Percentiles rank a stretch among this genome's conserved stretches.
These are phyloP conservation scores for Apomyelois bistriatella DNA, from an alignment of 2,888 invertebrate species.

Conservation along the genomic window DNA sequence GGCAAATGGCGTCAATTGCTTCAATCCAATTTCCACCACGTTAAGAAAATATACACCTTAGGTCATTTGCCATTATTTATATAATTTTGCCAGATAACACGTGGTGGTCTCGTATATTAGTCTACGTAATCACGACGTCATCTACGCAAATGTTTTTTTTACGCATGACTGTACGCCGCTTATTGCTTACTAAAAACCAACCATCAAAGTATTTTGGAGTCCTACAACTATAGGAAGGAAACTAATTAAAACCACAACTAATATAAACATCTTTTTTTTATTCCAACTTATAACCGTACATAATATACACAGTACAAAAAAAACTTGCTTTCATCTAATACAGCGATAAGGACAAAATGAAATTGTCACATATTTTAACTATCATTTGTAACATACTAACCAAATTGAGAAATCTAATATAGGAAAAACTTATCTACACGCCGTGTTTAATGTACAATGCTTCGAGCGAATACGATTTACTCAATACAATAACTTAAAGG, in stretches of 20 bases:
- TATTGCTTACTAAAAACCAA: neutral
- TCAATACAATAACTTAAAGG: constrained; percentile 78
- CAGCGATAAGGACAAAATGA: constrained; percentile 77
- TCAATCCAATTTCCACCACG: too few relatives aligned
- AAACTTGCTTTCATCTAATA: constrained; percentile 81
- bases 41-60: too few relatives aligned
- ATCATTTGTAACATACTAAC: constrained; percentile 71
- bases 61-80: too few relatives aligned
- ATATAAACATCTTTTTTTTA: constrained; percentile 80
- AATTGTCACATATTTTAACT: constrained; percentile 74
- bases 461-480: constrained; percentile 76
- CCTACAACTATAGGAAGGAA: neutral
- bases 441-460: constrained; percentile 77
- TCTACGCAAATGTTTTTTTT: too few relatives aligned
- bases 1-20: too few relatives aligned
- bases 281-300: constrained; percentile 87
- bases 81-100: too few relatives aligned
- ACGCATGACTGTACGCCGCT: too few relatives aligned
- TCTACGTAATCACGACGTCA: too few relatives aligned
- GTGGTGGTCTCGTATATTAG: too few relatives aligned
- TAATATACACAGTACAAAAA: constrained; percentile 91
- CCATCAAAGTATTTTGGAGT: neutral
- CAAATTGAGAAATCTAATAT: constrained; percentile 77
- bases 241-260: constrained; percentile 52
- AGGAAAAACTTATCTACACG: constrained; percentile 79